Conservation (phyloP, 2,888 invertebrate species). For the Monoplex corrugatus region DNA sequence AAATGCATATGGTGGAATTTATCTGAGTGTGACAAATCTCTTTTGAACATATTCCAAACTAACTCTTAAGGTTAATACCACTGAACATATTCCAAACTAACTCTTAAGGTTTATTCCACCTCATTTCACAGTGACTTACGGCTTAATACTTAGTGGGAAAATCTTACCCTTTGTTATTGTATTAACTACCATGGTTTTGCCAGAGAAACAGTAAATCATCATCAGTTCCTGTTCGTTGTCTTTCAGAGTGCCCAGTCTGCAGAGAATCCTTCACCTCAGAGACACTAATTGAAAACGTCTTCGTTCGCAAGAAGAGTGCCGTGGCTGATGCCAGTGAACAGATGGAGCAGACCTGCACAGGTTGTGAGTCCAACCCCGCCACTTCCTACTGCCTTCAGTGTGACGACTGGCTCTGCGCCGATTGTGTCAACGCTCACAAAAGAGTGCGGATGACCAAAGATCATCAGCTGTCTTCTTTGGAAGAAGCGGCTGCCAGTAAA, state of each 20-base stretch:
- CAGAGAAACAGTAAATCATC: no score
- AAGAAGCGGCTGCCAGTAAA: constrained; percentile 51
- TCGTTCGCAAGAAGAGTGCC: constrained; percentile 52
- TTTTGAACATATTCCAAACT: no score
- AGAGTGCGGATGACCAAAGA: constrained; percentile 76
- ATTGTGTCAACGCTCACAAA: constrained; percentile 86
- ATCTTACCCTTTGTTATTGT: no score
- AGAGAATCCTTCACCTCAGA: constrained; percentile 59
- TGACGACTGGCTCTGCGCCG: constrained; percentile 94
- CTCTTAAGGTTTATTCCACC: no score
- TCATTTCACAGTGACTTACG: no score
- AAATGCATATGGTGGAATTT: no score
- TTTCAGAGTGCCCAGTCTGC: constrained; percentile 57
- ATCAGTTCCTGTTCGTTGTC: background rate
- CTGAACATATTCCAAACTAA: no score
- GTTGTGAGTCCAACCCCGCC: constrained; percentile 91
- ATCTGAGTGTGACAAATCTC: no score
- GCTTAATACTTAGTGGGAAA: no score
- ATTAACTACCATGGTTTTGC: no score
- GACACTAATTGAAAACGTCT: constrained; percentile 56
- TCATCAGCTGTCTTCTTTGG: constrained; percentile 75
- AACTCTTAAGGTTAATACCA: no score
- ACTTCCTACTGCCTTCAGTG: constrained; percentile 93
- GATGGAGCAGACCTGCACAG: constrained; percentile 86
- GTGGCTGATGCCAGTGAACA: constrained; percentile 49